Evolutionary conservation across 2,888 invertebrate species (phyloP), one percentile per base, ranked within the genome.

Genomic region (Drosophila antonietae): DNA sequence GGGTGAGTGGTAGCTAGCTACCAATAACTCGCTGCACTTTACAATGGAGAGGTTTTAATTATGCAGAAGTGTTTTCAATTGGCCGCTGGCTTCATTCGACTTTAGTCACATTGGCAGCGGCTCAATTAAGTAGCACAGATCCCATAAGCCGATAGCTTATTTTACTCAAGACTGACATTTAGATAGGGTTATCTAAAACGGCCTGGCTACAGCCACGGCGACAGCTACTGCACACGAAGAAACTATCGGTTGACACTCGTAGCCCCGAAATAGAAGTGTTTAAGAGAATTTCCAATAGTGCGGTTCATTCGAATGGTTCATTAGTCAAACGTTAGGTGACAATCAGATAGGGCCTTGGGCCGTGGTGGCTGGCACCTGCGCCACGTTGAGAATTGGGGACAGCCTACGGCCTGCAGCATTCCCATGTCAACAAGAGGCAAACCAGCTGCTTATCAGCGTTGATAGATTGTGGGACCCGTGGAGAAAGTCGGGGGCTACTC

Each of bases 291-390:
- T 56, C 64, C 18, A 20, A 46, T n/a, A 37, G 39, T 18, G 9
- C 20, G 10, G n/a, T 33, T 33, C 28, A 10, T 31, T 44, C 44
- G 69, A 70, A 58, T 68, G 67, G 84, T 89, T 85, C 84, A 85
- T 85, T 85, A 85, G 84, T 89, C 89, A 85, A 83, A 77, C 87
- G 89, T 72, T 86, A 74, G 89, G 84, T 85, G 84, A 83, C 84
- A 89, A 85, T 85, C 89, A 83, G 84, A 81, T 87, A 83, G 81
- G 77, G 73, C 63, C 39, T 47, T 43, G 67, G 67, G 52, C 68
- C 51, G 51, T n/a, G 79, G 52, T 23, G 80, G 59, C 47, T 23
- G 80, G 62, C 47, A 65, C 81, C 69, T 75, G 66, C 61, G 43
- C 63, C 60, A 20, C 33, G 49, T 46, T 52, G 53, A 49, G 53